A percentile compares a stretch with the other conserved stretches of the same genome.
phyloP scores from a whole-genome alignment of 2,113 vertebrate species.

The Apus apus region DNA sequence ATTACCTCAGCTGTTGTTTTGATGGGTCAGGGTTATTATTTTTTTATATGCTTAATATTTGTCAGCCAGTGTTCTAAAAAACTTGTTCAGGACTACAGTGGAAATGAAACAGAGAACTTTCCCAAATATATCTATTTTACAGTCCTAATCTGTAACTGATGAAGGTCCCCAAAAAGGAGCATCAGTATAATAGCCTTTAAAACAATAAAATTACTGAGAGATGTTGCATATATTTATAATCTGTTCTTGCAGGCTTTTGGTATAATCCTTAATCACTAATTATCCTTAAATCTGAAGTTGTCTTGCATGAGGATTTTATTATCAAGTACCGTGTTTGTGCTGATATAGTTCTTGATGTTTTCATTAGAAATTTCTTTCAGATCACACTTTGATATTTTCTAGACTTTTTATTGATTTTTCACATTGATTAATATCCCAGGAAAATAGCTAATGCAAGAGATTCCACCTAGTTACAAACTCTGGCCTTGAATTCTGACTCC shows the following conservation, averaged over 20 bases:
- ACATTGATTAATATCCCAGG: not conserved
- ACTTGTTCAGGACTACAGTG: not conserved
- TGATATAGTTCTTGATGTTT: not conserved
- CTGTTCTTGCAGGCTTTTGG: not conserved
- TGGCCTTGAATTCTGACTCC: not conserved
- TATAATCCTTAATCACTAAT: not conserved
- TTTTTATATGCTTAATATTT: not conserved
- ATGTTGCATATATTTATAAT: not conserved
- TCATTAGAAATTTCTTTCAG: not conserved
- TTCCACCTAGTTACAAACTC: not conserved
- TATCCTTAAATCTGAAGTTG: not conserved
- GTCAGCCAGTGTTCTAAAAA: not conserved
- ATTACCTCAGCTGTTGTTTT: not conserved
- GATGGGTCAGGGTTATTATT: not conserved
- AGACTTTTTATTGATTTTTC: not conserved
- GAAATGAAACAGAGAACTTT: not conserved
- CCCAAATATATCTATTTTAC: not conserved
- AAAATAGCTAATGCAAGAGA: not conserved
- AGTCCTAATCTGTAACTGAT: not conserved
- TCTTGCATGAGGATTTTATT: not conserved
- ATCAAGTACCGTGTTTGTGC: not conserved
- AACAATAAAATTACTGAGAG: not conserved
- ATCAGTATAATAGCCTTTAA: not conserved
- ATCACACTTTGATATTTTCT: not conserved
- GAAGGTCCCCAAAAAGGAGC: not conserved